These are phyloP conservation scores for Hiodon alosoides DNA, from an alignment of 2,113 vertebrate genomes.

Conservation along the genomic window DNA sequence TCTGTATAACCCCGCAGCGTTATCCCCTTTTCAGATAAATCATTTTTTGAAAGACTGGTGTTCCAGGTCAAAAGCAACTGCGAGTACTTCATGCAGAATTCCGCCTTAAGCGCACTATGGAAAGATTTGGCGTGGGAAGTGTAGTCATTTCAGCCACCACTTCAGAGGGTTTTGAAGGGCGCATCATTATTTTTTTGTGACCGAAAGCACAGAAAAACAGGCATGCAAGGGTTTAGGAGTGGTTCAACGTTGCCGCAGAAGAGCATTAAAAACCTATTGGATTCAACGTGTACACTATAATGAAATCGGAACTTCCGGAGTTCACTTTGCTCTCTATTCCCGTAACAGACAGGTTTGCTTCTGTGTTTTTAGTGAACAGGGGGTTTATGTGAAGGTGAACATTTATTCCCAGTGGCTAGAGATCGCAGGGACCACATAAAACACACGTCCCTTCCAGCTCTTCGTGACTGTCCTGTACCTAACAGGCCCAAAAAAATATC, in stretches of 20 bases:
- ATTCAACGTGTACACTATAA: not conserved
- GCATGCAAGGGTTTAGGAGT: not conserved
- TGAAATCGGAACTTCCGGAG: no score
- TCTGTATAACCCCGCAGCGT: no score
- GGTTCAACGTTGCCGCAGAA: not conserved
- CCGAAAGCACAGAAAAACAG: not conserved
- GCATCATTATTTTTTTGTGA: not conserved
- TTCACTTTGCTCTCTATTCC: not conserved
- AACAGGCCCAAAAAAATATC: no score
- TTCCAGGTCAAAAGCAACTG: not conserved
- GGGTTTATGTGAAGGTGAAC: not conserved
- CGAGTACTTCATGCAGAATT: not conserved
- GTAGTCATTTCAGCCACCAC: not conserved
- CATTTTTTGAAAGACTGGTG: not conserved
- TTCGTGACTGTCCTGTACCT: no score
- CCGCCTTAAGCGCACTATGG: not conserved
- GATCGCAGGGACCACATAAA: no score
- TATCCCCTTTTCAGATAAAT: not conserved
- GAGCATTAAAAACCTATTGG: not conserved
- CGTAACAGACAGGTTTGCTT: not conserved
- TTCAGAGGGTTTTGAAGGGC: not conserved
- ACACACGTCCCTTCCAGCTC: no score
- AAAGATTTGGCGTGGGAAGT: not conserved
- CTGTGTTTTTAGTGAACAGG: not conserved
- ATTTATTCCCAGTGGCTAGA: no score